Evolutionary conservation across 2,113 vertebrate genomes (phyloP).

Genomic region (Serilophus lunatus): DNA sequence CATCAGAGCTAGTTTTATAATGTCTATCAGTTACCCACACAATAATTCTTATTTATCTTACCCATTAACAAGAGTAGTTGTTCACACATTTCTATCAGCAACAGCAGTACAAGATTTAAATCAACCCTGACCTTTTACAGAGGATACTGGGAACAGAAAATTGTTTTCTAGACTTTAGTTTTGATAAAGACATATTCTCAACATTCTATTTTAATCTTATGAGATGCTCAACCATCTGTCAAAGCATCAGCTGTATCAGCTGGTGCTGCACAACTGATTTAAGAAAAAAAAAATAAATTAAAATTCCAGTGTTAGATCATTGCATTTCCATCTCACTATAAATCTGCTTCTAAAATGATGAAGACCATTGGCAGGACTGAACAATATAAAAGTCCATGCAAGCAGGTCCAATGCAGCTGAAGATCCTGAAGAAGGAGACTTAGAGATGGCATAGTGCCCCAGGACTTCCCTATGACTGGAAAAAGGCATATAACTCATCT

Average conservation of each 20-base stretch:
- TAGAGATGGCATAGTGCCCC: neutral
- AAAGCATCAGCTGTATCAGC: neutral
- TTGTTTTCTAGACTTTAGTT: neutral
- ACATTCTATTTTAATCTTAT: neutral
- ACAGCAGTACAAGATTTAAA: neutral
- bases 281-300: neutral
- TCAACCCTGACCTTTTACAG: neutral
- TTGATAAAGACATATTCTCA: neutral
- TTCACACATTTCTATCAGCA: neutral
- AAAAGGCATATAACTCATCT: neutral
- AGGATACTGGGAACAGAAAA: neutral
- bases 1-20: neutral
- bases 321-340: neutral
- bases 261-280: neutral
- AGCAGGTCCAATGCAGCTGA: neutral
- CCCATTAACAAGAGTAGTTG: neutral
- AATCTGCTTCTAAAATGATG: neutral
- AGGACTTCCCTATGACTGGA: neutral
- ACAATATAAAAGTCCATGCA: neutral
- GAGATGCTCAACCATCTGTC: neutral
- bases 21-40: neutral
- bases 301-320: neutral
- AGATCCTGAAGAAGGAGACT: neutral
- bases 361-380: neutral
- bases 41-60: neutral